These are phyloP conservation scores for Petromus typicus DNA, from an alignment of 2,113 vertebrate species.

Conservation along the genomic window DNA sequence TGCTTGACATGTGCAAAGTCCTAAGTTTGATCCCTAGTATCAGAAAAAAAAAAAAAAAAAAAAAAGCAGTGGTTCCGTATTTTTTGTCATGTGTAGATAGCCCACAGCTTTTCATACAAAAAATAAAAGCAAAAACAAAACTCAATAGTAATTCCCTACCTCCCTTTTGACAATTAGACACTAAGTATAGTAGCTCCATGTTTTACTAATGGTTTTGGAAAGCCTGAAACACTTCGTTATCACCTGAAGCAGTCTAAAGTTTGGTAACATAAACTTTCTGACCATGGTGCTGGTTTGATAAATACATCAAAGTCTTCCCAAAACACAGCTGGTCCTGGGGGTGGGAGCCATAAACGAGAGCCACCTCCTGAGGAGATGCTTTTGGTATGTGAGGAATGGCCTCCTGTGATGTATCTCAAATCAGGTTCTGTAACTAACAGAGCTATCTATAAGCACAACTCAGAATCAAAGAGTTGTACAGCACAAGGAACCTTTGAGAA, in stretches of 20 bases:
- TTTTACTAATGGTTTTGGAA: conserved; percentile 6
- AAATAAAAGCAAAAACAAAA: neutral
- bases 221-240: neutral
- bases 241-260: neutral
- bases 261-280: conserved; percentile 25
- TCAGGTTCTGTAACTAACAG: neutral
- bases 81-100: neutral
- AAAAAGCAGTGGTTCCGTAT: neutral
- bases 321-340: conserved; percentile 68
- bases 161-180: neutral
- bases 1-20: too few species aligned
- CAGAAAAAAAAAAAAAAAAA: too few species aligned
- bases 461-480: neutral
- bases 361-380: conserved; percentile 48
- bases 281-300: conserved; percentile 36
- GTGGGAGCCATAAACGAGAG: neutral
- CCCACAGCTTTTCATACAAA: neutral
- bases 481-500: conserved; percentile 16
- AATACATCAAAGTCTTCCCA: conserved; percentile 40
- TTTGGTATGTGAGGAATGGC: conserved; percentile 67
- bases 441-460: neutral
- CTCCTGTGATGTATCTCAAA: conserved; percentile 40
- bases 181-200: neutral
- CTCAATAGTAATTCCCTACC: neutral
- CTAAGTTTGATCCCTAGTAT: too few species aligned